Conservation (phyloP, 2,797 vertebrate genomes). For the Schizothorax lantsangensis region DNA sequence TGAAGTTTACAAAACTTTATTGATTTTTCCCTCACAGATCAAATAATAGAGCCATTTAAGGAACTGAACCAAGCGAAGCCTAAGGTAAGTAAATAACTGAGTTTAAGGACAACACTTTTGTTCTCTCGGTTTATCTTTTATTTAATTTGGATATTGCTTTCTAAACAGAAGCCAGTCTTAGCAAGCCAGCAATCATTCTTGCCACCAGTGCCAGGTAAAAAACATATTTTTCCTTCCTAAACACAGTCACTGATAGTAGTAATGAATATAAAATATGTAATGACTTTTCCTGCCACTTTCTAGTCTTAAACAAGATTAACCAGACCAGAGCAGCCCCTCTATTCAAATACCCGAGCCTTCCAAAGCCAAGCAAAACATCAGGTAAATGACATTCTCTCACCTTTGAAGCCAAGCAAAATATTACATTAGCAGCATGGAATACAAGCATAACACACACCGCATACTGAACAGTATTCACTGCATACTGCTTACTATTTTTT, state of each 20-base stretch:
- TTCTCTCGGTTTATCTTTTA: background rate
- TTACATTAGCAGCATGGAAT: background rate
- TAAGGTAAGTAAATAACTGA: constrained; percentile 67
- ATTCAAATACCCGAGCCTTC: background rate
- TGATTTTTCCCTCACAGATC: constrained; percentile 68
- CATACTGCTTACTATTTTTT: background rate
- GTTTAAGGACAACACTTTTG: background rate
- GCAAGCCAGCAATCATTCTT: constrained; percentile 16
- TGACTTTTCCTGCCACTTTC: background rate
- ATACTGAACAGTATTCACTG: background rate
- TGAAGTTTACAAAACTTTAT: background rate
- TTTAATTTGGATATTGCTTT: constrained; percentile 45
- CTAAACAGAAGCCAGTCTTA: constrained; percentile 47
- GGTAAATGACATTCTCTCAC: constrained; percentile 31
- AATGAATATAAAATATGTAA: background rate
- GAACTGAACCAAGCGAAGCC: constrained; percentile 55
- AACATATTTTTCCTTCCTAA: background rate
- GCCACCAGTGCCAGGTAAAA: constrained; percentile 44
- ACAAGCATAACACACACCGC: background rate
- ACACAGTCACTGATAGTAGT: background rate
- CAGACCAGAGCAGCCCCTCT: constrained; percentile 28
- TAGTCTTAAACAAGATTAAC: constrained; percentile 43
- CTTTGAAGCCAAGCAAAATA: constrained; percentile 1
- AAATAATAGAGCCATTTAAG: constrained; percentile 66
- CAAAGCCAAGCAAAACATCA: constrained; percentile 12